These are phyloP conservation scores for Rhagium mordax DNA, from an alignment of 2,888 invertebrate genomes.

Conservation along the genomic window DNA sequence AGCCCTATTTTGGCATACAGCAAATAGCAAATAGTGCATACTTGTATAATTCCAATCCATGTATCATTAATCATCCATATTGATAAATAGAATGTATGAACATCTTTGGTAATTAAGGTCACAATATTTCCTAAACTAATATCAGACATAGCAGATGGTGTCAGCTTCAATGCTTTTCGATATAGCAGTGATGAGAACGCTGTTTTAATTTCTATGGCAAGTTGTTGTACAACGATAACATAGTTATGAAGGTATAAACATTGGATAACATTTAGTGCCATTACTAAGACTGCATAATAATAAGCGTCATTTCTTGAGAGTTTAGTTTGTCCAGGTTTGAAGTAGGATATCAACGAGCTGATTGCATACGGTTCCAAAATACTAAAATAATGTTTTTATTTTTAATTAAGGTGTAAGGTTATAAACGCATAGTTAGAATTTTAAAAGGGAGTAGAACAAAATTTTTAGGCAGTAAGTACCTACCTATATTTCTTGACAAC, in stretches of 20 bases:
- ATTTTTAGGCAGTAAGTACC: too few relatives aligned
- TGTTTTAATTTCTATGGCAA: conserved; percentile 88
- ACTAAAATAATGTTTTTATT: conserved; percentile 56
- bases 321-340: conserved; percentile 54
- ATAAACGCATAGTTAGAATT: too few relatives aligned
- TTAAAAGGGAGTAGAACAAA: too few relatives aligned
- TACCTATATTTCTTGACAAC: too few relatives aligned
- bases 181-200: conserved; percentile 88
- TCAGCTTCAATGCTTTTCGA: conserved; percentile 74
- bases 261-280: conserved; percentile 80
- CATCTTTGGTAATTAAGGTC: conserved; percentile 93
- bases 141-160: conserved; percentile 76
- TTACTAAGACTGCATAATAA: conserved; percentile 81
- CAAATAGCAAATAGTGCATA: conserved; percentile 84
- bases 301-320: conserved; percentile 73
- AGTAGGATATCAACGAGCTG: conserved; percentile 59
- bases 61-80: conserved; percentile 91
- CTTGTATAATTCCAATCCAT: conserved; percentile 92
- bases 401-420: too few relatives aligned
- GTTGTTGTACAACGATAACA: conserved; percentile 76
- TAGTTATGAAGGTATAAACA: conserved; percentile 82
- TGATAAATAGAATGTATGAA: conserved; percentile 90
- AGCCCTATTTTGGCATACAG: conserved; percentile 76
- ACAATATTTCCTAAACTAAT: conserved; percentile 83
- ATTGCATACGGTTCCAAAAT: conserved; percentile 57